Evolutionary conservation across 2,888 invertebrate genomes (phyloP), one percentile per base, ranked within the genome.

Genomic region (Muscina levida): DNA sequence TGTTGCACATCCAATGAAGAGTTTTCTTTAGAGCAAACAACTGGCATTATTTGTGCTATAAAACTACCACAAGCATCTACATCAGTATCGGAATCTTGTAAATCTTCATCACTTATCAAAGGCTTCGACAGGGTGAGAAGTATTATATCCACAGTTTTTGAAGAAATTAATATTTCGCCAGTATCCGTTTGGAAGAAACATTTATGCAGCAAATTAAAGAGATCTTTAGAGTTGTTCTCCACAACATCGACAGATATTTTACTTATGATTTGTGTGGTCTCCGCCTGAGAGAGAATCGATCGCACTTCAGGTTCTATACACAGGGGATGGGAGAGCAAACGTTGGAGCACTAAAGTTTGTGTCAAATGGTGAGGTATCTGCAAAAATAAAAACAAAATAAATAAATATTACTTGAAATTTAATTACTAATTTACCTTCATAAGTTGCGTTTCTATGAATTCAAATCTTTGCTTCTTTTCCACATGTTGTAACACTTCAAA

Each of bases 401-500:
- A 31, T 31, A 57, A 57, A 26, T 17, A 59, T 15, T 24, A n/a
- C n/a, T 31, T 31, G 8, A 31, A 31, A 67, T 57, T 3, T 26
- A 37, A 6, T 15, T 62, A n/a, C 11, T 19, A 65, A 83, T 80
- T 89, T 85, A 94, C 94, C 92, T 92, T 91, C 31, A 92, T 86
- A 70, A 95, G 91, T 0, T 83, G 82, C 0, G 91, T 91, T 22
- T 91, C 88, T 79, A 95, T 91, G 78, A 94, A 90, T 1, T 88
- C 88, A 26, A 92, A 89, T 85, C 93, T 93, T 67, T 93, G 92
- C 0, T 89, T 88, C 42, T 92, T 91, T 22, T 89, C 87, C 83
- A 94, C 87, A 82, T 93, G 92, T 39, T 91, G 90, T 77, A 94
- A 86, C 65, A 94, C 85, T 75, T 93, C 90, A 87, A 95, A 95